Evolutionary conservation across 2,888 invertebrate genomes (phyloP).

Genomic region (Hyalella azteca): DNA sequence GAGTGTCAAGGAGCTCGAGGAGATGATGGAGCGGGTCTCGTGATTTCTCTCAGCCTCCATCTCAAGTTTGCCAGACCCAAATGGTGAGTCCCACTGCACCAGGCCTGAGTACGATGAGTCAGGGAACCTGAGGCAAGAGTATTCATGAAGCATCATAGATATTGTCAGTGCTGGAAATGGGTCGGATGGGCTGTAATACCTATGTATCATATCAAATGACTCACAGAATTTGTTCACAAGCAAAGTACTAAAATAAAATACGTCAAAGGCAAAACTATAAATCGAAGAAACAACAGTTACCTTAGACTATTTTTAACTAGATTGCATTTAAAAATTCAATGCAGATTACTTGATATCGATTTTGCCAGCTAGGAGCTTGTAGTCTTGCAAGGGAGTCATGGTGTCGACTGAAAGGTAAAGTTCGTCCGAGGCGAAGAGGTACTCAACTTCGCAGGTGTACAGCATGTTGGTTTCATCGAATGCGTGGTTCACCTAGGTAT

Average conservation of each 20-base stretch:
- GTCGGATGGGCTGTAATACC: too few relatives aligned
- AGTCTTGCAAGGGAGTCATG: background rate
- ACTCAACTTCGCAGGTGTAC: background rate
- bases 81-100: background rate
- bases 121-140: background rate
- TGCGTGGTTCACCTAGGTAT: background rate
- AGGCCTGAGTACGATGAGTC: background rate
- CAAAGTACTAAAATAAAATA: too few relatives aligned
- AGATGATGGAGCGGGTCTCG: background rate
- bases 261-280: too few relatives aligned
- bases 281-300: too few relatives aligned
- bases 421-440: background rate
- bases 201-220: too few relatives aligned
- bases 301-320: too few relatives aligned
- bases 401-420: background rate
- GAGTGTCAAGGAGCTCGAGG: background rate
- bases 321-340: too few relatives aligned
- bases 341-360: background rate
- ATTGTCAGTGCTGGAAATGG: too few relatives aligned
- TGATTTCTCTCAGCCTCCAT: constrained; percentile 13
- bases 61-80: background rate
- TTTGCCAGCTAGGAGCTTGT: background rate
- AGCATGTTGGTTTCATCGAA: background rate
- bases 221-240: too few relatives aligned
- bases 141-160: too few relatives aligned